Evolutionary conservation across 2,888 invertebrate genomes (phyloP), one percentile per base, ranked within the genome.

Genomic region (Erebia aethiops): DNA sequence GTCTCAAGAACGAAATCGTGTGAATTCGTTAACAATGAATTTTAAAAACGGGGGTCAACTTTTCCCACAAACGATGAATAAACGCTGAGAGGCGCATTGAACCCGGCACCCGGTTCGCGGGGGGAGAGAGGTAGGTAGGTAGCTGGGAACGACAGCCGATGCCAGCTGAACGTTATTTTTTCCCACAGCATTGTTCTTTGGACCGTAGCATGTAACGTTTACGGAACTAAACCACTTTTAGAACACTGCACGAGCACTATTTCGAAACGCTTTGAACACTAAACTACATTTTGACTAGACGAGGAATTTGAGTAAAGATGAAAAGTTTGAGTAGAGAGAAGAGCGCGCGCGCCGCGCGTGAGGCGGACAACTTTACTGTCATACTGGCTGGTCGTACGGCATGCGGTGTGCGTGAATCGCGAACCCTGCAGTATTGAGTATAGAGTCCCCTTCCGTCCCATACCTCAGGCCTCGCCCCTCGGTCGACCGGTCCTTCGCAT

Each of bases 141-240:
- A 91, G 91, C 91, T 90, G 92, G 91, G 91, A 92, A 92, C 92
- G 92, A 90, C 87, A 87, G 91, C 83, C 91, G 91, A 90, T 91
- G 91, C 90, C 92, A 92, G 93, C 92, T 93, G 93, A 90, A 93
- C 94, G 94, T 94, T 94, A 94, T 92, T 94, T 94, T 94, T 94
- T 94, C 94, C 94, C 94, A 94, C 94, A 94, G 92, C 93, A 92
- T 92, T 92, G 92, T 92, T 91, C 92, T 89, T 91, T 90, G 88
- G 90, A 91, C 92, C 92, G 92, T 90, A 85, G 84, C 91, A 84
- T 82, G 81, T 82, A 85, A 87, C 85, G 74, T 78, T 78, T 72
- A 71, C 74, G 72, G 70, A 76, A 77, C 69, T 75, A 73, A 69
- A 65, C 35, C 72, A 76, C 72, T 75, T 76, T 77, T 76, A 67